These are phyloP conservation scores for Orthosia gothica DNA, from an alignment of 2,888 invertebrate species.

Conservation along the genomic window DNA sequence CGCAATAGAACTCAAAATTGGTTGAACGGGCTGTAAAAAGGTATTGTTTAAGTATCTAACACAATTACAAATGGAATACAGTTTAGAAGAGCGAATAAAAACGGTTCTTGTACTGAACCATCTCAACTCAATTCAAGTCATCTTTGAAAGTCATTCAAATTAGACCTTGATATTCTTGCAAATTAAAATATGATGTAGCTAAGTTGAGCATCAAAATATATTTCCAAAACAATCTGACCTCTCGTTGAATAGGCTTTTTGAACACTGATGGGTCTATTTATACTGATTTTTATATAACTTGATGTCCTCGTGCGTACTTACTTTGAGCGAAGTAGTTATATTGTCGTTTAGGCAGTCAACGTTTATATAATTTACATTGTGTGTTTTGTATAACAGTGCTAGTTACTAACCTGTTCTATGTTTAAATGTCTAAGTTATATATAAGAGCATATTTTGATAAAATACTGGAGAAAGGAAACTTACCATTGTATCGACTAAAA, in stretches of 20 bases:
- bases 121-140: too few species aligned
- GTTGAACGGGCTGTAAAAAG: too few species aligned
- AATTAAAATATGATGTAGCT: conserved; percentile 6
- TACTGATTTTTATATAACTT: background rate
- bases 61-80: too few species aligned
- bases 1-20: too few species aligned
- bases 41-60: too few species aligned
- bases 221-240: background rate
- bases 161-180: background rate
- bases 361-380: conserved; percentile 13
- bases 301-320: background rate
- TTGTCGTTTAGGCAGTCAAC: background rate
- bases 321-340: background rate
- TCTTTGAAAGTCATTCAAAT: background rate
- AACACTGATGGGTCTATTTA: conserved; percentile 4
- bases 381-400: conserved; percentile 16
- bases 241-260: background rate
- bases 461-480: conserved; percentile 21
- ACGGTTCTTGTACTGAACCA: background rate
- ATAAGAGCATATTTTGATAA: conserved; percentile 17
- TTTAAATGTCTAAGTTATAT: conserved; percentile 9
- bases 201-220: background rate
- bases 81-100: background rate
- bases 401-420: conserved; percentile 20
- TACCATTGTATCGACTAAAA: conserved; percentile 1